Evolutionary conservation across 35 echinoderm and acorn worm genomes (phyloP).

Genomic region (Patiria miniata): DNA sequence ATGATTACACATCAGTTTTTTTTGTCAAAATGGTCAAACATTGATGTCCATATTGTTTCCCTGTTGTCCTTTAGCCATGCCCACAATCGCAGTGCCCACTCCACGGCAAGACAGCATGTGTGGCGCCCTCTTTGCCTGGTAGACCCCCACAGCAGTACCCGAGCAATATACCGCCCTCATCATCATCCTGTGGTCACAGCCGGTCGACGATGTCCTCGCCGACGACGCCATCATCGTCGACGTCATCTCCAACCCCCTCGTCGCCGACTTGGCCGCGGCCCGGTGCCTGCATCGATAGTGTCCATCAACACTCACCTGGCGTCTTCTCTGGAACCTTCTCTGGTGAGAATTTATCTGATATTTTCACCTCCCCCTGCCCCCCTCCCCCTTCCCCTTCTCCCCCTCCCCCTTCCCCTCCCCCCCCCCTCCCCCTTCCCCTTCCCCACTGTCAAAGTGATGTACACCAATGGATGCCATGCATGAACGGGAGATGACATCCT

Average conservation of each 20-base stretch:
- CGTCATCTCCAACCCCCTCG: slow-evolving; percentile 26
- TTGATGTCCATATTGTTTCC: not conserved
- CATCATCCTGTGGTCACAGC: slow-evolving; percentile 11
- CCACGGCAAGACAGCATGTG: slow-evolving; percentile 39
- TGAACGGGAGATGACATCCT: no score
- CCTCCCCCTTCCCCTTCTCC: not conserved
- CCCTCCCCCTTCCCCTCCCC: no score
- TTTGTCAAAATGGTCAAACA: no score
- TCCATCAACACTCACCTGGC: slow-evolving; percentile 61
- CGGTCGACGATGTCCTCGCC: slow-evolving; percentile 13
- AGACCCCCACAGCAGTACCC: slow-evolving; percentile 15
- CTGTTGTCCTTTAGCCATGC: slow-evolving; percentile 27
- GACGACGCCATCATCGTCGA: not conserved
- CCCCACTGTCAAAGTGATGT: no score
- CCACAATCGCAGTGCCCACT: slow-evolving; percentile 41
- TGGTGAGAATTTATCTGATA: slow-evolving; percentile 34
- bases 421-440: no score
- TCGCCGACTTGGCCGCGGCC: slow-evolving; percentile 5
- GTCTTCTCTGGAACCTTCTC: slow-evolving; percentile 72
- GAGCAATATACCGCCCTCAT: slow-evolving; percentile 14
- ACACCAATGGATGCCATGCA: no score
- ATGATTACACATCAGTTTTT: no score
- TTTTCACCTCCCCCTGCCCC: not conserved
- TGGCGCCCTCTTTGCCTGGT: slow-evolving; percentile 14
- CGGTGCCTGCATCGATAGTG: slow-evolving; percentile 58